Conservation (phyloP, 1,140 invertebrate species). For the Sweltsa coloradensis region DNA sequence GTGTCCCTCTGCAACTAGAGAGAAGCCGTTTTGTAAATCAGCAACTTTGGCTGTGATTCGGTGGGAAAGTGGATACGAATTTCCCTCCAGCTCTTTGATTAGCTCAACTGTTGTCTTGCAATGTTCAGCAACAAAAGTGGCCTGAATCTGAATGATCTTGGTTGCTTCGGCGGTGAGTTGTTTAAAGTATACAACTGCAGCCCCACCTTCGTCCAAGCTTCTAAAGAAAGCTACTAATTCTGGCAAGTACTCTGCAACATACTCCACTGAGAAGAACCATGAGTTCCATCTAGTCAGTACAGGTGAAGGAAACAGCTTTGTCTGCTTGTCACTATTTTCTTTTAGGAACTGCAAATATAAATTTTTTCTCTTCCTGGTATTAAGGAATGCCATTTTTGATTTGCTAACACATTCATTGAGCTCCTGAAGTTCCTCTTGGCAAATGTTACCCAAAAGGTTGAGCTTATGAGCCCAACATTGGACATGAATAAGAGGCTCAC, state of each 20-base stretch:
- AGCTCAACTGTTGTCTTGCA: no score
- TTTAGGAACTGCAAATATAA: conserved; percentile 7
- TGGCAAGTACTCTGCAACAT: conserved; percentile 4
- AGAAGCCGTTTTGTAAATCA: no score
- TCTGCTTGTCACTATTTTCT: conserved; percentile 1
- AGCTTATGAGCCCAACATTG: conserved; percentile 12
- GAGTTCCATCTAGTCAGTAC: conserved; percentile 10
- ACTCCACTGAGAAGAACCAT: not conserved
- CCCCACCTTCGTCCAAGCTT: no score
- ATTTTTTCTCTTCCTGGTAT: conserved; percentile 8
- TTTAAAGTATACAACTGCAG: no score
- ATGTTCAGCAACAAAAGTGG: no score
- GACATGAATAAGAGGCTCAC: conserved; percentile 1
- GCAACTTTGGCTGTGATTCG: no score
- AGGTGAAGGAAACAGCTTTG: conserved; percentile 3
- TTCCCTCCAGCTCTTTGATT: no score
- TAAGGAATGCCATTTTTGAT: conserved; percentile 5
- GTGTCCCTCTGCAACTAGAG: no score
- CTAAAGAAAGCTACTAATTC: no score
- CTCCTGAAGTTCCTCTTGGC: conserved; percentile 1
- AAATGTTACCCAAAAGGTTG: conserved; percentile 7
- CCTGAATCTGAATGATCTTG: no score
- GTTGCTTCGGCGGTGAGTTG: no score
- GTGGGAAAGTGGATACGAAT: no score
- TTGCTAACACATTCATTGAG: conserved; percentile 8